Evolutionary conservation across 1,140 invertebrate species (phyloP).

Genomic region (Rhyzopertha dominica): DNA sequence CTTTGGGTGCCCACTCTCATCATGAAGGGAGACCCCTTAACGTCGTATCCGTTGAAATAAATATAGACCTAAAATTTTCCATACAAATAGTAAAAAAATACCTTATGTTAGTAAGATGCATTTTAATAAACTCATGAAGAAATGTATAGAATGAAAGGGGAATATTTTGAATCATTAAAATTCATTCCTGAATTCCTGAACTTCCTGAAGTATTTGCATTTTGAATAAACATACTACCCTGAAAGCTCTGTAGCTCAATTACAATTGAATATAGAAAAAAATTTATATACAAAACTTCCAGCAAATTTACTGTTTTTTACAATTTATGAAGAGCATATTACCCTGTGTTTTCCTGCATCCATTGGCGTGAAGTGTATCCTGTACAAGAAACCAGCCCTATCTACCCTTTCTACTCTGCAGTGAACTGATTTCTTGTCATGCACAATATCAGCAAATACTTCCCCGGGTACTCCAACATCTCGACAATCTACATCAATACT

Average conservation of each 20-base stretch:
- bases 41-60: constrained; percentile 92
- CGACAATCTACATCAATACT: constrained; percentile 69
- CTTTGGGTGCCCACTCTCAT: constrained; percentile 69
- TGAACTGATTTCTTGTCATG: constrained; percentile 79
- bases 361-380: constrained; percentile 85
- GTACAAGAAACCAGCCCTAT: constrained; percentile 65
- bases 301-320: constrained; percentile 7
- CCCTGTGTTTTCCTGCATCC: constrained; percentile 84
- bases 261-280: too few species aligned
- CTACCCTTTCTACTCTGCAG: constrained; percentile 76
- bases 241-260: too few species aligned
- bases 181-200: too few species aligned
- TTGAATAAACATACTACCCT: too few species aligned
- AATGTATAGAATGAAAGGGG: too few species aligned
- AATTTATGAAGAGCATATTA: constrained; percentile 33
- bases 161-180: too few species aligned
- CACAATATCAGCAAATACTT: constrained; percentile 83
- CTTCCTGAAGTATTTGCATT: too few species aligned
- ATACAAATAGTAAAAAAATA: too few species aligned
- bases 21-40: constrained; percentile 84
- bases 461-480: constrained; percentile 80
- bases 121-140: too few species aligned
- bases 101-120: constrained; percentile 2
- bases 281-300: not conserved
- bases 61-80: constrained; percentile 72